These are phyloP conservation scores for Halichoeres trimaculatus DNA, from an alignment of 2,113 vertebrate genomes.

Conservation along the genomic window DNA sequence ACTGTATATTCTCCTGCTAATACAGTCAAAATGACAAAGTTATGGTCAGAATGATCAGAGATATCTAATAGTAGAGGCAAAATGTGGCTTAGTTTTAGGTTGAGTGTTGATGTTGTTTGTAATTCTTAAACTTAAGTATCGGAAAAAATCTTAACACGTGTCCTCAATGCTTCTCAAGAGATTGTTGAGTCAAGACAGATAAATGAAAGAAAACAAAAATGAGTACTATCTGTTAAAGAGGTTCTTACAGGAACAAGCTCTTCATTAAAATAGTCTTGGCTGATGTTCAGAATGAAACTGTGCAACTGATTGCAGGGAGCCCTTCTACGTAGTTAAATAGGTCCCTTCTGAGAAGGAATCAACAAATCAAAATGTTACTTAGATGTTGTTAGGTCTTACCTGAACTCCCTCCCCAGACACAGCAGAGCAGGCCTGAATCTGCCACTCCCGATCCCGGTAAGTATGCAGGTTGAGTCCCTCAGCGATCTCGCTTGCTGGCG, in stretches of 20 bases:
- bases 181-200: background rate
- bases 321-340: conserved; percentile 5
- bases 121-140: background rate
- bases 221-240: background rate
- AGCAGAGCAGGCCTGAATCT: conserved; percentile 92
- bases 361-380: background rate
- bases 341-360: conserved; percentile 12
- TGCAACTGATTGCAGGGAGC: background rate
- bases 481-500: conserved; percentile 86
- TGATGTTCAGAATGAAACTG: background rate
- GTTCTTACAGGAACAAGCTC: background rate
- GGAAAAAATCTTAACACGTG: background rate
- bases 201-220: background rate
- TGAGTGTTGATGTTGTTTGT: too few relatives aligned
- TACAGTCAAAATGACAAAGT: background rate
- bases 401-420: conserved; percentile 90
- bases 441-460: conserved; percentile 89
- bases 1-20: too few relatives aligned
- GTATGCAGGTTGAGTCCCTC: conserved; percentile 91
- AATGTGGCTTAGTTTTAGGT: too few relatives aligned
- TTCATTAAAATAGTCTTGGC: background rate
- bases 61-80: too few relatives aligned
- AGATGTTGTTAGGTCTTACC: conserved; percentile 83
- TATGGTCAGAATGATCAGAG: background rate
- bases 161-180: background rate